Conservation (phyloP, 1,140 invertebrate species). For the Leptinotarsa lineolata region DNA sequence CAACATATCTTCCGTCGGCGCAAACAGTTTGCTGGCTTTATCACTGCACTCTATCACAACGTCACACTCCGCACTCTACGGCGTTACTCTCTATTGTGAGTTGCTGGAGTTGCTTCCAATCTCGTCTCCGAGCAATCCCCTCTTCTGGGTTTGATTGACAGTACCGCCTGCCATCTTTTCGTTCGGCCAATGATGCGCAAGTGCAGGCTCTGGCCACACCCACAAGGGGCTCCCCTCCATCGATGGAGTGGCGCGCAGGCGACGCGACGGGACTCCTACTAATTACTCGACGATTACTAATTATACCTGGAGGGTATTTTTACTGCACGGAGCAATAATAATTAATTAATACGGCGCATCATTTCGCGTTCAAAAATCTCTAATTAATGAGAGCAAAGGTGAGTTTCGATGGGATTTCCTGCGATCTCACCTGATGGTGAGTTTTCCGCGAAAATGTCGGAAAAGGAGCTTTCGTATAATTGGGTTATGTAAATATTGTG, state of each 20-base stretch:
- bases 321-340: conserved; percentile 53
- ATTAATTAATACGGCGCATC: conserved; percentile 56
- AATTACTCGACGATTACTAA: conserved; percentile 56
- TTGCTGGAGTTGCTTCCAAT: conserved; percentile 30
- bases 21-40: conserved; percentile 54
- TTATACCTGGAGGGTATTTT: conserved; percentile 57
- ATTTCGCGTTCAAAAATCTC: conserved; percentile 53
- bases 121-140: conserved; percentile 48
- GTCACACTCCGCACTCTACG: conserved; percentile 42
- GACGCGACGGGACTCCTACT: conserved; percentile 37
- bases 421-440: neutral
- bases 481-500: conserved; percentile 13
- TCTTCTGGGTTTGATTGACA: conserved; percentile 49
- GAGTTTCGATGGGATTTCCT: neutral
- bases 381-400: conserved; percentile 45
- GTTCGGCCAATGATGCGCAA: conserved; percentile 45
- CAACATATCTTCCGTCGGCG: conserved; percentile 69
- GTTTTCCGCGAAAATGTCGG: neutral
- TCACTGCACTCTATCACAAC: conserved; percentile 42
- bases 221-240: conserved; percentile 26
- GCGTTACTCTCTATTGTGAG: conserved; percentile 52
- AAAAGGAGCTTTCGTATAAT: conserved; percentile 17
- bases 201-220: conserved; percentile 31
- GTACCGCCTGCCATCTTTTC: conserved; percentile 53
- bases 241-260: conserved; percentile 31